Base-by-base conservation (phyloP, 2,888 invertebrate species). In the Mactromeris polynyma region DNA sequence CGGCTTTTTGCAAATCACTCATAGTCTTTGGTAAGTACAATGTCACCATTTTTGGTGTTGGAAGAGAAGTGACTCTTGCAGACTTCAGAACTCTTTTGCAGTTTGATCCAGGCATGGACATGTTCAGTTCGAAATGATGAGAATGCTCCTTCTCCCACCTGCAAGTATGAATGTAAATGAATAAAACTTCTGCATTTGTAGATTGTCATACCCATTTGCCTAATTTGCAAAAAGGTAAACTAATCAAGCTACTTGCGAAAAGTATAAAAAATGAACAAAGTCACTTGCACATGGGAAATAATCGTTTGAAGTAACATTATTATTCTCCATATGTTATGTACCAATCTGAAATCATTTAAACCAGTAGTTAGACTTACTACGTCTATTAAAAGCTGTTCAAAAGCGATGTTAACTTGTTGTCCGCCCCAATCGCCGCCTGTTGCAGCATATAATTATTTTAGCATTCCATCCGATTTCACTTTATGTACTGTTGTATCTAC, bases 371-470 rank as follows among this genome's bases (percentile, higher is more conserved):
- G n/a, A 73, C 79, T 40, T 26, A 38, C 79, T 7, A n/a, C 42
- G 4, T 79, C 31, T 51, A 38, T 1, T 87, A 83, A 40, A 51
- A 87, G 11, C 7, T 86, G 33, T 54, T 88, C 87, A 40, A 91
- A 91, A 0, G 91, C 91, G 11, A 80, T 83, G 64, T 91, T 91
- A 4, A 91, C 91, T 36, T 85, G 73, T 86, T 86, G 77, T 11
- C 91, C 91, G 14, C 91, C 91, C 87, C 89, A 91, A 6, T 87
- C 87, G 0, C 91, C 91, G 3, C 91, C 91, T 11, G 89, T 83
- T 0, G 91, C 91, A 14, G 91, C 85, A 77, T 91, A 85, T 17
- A 91, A 81, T 77, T 91, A 89, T 79, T 86, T 85, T 38, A 91
- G 46, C 17, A 80, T 51, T 2, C 91, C 91, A 51, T 91, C 84